Base-by-base conservation (phyloP, 2,797 vertebrate genomes). In the Jordanella pulchra region DNA sequence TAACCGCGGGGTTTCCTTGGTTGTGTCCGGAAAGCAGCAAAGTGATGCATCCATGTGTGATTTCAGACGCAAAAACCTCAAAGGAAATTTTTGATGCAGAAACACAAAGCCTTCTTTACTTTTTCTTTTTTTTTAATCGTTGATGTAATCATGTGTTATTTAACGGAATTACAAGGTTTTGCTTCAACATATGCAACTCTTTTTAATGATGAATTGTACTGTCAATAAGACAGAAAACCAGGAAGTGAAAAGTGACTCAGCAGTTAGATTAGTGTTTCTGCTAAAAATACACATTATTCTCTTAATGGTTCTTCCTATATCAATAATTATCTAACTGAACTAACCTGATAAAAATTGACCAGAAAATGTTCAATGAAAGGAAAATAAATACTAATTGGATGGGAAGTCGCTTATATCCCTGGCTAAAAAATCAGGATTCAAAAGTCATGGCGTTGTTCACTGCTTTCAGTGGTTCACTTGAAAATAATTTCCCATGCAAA, bases 1-100 rank as follows among this genome's bases (percentile, higher is more conserved):
- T 73, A 79, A 72, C 91, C 89, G 55, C 79, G 81, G 93, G 88
- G 61, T 92, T 93, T 93, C 89, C 92, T 88, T 1, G 86, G 87
- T 87, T 71, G n/a, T 74, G 82, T 81, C 73, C 53, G 51, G 47
- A 14, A 67, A 50, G 67, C 14, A 76, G 71, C 28, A 65, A 72
- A 70, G 69, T n/a, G 83, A 90, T 88, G 87, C 88, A 87, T 86
- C 68, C 32, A 75, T 54, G 51, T 66, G 45, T 80, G 47, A 77
- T 72, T 80, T 54, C 21, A 63, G 73, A 81, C 66, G 15, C 68
- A 11, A 71, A 39, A 81, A 83, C 84, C 71, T 0, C 84, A 80
- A 32, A 42, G 32, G 39, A 76, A 68, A 61, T 50, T 48, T 73
- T 11, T 48, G 0, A 17, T 48, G 23, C 44, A 27, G 45, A 63